These are phyloP conservation scores for Saccostrea glomerata DNA, from an alignment of 1,140 invertebrate species.

Conservation along the genomic window DNA sequence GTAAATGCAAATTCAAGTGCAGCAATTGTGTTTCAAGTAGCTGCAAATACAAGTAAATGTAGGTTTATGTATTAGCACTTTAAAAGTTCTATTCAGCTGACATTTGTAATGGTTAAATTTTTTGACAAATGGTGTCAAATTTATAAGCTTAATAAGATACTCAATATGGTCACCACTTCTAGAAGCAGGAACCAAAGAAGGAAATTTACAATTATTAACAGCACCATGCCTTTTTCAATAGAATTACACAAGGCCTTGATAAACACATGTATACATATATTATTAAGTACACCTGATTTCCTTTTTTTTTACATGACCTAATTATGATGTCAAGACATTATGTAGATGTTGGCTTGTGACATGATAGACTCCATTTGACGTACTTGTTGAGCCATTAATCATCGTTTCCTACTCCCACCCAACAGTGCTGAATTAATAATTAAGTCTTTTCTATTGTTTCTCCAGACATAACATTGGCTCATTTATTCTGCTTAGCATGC, in stretches of 20 bases:
- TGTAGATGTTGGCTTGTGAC: constrained; percentile 30
- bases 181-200: no score
- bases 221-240: no score
- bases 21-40: no score
- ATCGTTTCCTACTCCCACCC: constrained; percentile 16
- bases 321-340: constrained; percentile 22
- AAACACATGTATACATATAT: no score
- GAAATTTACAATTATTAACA: no score
- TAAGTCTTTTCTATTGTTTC: constrained; percentile 18
- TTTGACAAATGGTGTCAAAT: no score
- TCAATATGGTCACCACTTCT: no score
- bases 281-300: no score
- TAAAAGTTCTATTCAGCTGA: neutral
- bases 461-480: constrained; percentile 14
- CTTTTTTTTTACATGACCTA: no score
- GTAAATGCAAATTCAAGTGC: neutral
- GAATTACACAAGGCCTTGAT: no score
- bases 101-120: no score
- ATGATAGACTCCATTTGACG: constrained; percentile 13
- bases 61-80: neutral
- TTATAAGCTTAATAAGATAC: no score
- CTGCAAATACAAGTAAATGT: neutral
- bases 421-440: constrained; percentile 2
- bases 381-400: constrained; percentile 6
- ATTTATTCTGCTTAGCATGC: constrained; percentile 31